Evolutionary conservation across 2,888 invertebrate genomes (phyloP).

Genomic region (Cabera pusaria): DNA sequence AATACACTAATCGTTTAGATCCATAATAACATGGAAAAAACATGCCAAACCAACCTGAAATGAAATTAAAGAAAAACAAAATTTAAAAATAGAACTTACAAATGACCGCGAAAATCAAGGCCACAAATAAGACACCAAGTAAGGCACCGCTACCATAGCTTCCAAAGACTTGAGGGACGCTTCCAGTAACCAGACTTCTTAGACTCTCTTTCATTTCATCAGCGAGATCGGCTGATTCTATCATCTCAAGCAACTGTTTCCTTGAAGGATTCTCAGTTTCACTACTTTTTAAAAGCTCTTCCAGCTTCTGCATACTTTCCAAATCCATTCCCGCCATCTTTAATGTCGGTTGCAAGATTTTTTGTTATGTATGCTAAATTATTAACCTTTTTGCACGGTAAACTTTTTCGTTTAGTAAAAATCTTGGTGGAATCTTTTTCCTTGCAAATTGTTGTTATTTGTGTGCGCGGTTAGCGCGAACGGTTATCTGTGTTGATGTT

Average conservation of each 20-base stretch:
- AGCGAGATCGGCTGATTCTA: conserved; percentile 83
- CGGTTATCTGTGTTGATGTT: conserved; percentile 12
- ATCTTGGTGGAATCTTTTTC: neutral
- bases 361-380: conserved; percentile 17
- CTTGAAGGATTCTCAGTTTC: conserved; percentile 69
- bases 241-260: conserved; percentile 81
- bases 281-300: conserved; percentile 57
- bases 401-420: conserved; percentile 3
- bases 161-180: conserved; percentile 64
- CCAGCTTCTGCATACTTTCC: conserved; percentile 43
- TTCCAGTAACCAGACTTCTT: conserved; percentile 73
- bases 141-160: conserved; percentile 46
- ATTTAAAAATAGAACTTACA: conserved; percentile 48
- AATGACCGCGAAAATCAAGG: conserved; percentile 57
- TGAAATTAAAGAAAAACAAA: conserved; percentile 1
- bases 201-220: conserved; percentile 86
- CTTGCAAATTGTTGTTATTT: neutral
- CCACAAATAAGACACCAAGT: conserved; percentile 54
- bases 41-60: no score
- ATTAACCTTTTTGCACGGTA: neutral
- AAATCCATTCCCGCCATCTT: conserved; percentile 47
- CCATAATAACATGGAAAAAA: no score
- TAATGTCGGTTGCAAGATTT: conserved; percentile 7
- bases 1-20: no score
- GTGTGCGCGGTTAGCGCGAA: conserved; percentile 1